Evolutionary conservation across 2,113 vertebrate genomes (phyloP).

Genomic region (Entomyzon cyanotis): DNA sequence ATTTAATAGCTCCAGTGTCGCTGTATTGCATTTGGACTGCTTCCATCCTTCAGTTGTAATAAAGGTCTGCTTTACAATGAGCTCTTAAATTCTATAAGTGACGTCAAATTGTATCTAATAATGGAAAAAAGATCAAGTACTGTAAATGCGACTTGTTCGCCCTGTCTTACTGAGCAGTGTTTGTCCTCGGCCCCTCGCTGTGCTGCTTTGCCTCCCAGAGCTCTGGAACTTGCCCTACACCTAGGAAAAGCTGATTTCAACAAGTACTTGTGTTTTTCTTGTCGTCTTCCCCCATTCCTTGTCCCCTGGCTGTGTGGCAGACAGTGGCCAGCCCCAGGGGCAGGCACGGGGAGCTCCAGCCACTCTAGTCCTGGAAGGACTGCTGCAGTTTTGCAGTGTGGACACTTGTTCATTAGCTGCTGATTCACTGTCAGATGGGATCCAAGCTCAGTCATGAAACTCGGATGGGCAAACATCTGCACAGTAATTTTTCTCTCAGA

Average conservation of each 20-base stretch:
- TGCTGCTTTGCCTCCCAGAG: not conserved
- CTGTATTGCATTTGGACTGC: constrained; percentile 31
- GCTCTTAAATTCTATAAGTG: constrained; percentile 61
- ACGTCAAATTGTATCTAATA: constrained; percentile 71
- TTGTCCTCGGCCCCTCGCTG: not conserved
- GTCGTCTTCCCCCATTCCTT: not conserved
- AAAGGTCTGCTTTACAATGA: constrained; percentile 41
- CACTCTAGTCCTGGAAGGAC: rapidly evolving
- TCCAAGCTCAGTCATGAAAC: not conserved
- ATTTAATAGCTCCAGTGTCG: constrained; percentile 49
- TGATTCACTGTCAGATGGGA: not conserved
- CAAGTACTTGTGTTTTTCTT: rapidly evolving
- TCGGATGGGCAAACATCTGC: not conserved
- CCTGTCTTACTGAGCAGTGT: not conserved
- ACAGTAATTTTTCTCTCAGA: not conserved
- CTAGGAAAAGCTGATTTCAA: not conserved
- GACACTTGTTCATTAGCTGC: not conserved
- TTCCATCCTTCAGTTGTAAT: constrained; percentile 64
- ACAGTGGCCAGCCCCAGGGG: not conserved
- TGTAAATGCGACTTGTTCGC: not conserved
- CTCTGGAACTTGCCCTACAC: not conserved
- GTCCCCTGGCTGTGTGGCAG: not conserved
- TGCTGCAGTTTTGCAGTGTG: not conserved
- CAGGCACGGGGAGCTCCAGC: not conserved
- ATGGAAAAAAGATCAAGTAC: constrained; percentile 64